Conservation (phyloP, 2,888 invertebrate species). For the Clepsis dumicolana region DNA sequence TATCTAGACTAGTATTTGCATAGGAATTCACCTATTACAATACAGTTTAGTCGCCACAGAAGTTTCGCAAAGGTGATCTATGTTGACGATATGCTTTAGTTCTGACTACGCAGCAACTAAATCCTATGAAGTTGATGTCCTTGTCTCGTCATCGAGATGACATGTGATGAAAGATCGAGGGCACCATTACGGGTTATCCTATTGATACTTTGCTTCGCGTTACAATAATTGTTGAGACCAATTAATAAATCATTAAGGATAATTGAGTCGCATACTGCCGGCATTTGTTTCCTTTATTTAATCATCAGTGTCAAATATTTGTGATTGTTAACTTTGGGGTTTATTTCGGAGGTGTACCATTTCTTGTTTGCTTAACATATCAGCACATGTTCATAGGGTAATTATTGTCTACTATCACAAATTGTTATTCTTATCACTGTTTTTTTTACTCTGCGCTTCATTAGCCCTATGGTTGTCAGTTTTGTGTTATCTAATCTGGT, state of each 20-base stretch:
- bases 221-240: neutral
- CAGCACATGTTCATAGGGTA: neutral
- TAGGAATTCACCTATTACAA: neutral
- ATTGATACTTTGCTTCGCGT: too few species aligned
- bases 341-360: neutral
- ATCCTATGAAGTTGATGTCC: too few species aligned
- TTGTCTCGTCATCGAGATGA: too few species aligned
- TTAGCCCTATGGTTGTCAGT: constrained; percentile 6
- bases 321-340: neutral
- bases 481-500: constrained; percentile 24
- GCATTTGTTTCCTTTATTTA: neutral
- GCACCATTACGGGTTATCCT: too few species aligned
- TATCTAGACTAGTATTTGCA: neutral
- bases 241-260: neutral
- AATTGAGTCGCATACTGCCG: neutral
- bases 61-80: neutral
- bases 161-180: too few species aligned
- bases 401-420: neutral
- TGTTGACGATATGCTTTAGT: constrained; percentile 1
- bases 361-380: constrained; percentile 23
- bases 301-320: neutral
- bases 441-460: constrained; percentile 7
- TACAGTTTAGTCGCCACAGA: neutral
- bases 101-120: neutral
- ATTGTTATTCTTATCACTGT: constrained; percentile 12